phyloP scores from a whole-genome alignment of 1,140 invertebrate species.

The Anthonomus grandis region DNA sequence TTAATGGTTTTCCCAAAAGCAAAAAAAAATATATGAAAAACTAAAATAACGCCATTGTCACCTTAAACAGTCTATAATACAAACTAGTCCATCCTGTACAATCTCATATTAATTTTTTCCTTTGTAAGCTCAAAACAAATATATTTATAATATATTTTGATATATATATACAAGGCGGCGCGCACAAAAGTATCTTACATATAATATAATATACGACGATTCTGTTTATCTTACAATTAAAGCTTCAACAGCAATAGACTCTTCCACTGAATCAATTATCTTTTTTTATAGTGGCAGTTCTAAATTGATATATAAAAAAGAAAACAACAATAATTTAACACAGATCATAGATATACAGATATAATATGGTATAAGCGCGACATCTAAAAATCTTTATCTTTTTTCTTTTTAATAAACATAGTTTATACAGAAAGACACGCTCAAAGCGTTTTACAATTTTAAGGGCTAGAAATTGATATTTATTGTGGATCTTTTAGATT shows the following conservation, averaged over 20 bases:
- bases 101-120: no score
- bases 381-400: neutral
- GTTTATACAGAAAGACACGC: slow-evolving; percentile 28
- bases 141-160: no score
- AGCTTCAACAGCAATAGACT: slow-evolving; percentile 29
- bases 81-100: no score
- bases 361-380: neutral
- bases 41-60: no score
- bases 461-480: no score
- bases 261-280: slow-evolving; percentile 24
- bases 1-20: no score
- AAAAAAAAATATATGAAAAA: no score
- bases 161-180: slow-evolving; percentile 20
- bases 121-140: no score
- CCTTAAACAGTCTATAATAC: no score
- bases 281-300: slow-evolving; percentile 29
- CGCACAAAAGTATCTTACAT: slow-evolving; percentile 21
- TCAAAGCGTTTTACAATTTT: slow-evolving; percentile 14
- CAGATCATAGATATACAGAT: slow-evolving; percentile 9
- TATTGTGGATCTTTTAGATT: no score
- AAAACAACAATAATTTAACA: slow-evolving; percentile 19
- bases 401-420: slow-evolving; percentile 18
- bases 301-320: slow-evolving; percentile 23
- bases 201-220: slow-evolving; percentile 11
- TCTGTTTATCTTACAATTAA: slow-evolving; percentile 27